phyloP scores from a whole-genome alignment of 1,140 invertebrate genomes.

The Zaprionus vittiger region DNA sequence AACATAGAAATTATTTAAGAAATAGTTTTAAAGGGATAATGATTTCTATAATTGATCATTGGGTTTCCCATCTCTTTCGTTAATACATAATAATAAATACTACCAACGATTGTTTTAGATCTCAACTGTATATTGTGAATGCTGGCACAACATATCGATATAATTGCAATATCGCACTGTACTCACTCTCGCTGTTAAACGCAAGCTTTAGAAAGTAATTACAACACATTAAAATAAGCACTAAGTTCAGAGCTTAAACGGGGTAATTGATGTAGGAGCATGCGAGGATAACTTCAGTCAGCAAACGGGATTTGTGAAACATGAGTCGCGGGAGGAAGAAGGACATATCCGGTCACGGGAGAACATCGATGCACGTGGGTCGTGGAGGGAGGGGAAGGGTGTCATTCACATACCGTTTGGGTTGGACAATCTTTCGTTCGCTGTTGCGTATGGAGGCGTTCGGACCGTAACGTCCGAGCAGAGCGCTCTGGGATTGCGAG shows the following conservation, averaged over 20 bases:
- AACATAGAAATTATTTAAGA: too few species aligned
- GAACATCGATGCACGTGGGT: not conserved
- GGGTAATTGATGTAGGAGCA: constrained; percentile 1
- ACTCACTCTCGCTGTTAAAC: not conserved
- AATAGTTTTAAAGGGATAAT: too few species aligned
- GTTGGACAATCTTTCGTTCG: constrained; percentile 77
- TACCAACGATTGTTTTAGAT: not conserved
- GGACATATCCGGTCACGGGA: not conserved
- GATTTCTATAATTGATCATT: too few species aligned
- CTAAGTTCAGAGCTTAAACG: not conserved
- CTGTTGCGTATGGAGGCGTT: constrained; percentile 73
- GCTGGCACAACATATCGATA: not conserved
- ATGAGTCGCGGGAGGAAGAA: not conserved
- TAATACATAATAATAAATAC: too few species aligned
- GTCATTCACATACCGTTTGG: constrained; percentile 78
- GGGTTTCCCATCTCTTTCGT: too few species aligned
- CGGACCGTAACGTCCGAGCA: constrained; percentile 71
- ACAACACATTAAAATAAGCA: not conserved
- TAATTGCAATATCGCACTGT: not conserved
- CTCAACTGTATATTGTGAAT: not conserved
- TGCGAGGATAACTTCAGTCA: not conserved
- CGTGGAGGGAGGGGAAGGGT: not conserved
- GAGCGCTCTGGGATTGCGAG: constrained; percentile 69
- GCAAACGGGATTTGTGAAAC: not conserved
- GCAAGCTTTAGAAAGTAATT: not conserved